These are phyloP conservation scores for Clanis bilineata DNA, from an alignment of 2,888 invertebrate genomes.

Conservation along the genomic window DNA sequence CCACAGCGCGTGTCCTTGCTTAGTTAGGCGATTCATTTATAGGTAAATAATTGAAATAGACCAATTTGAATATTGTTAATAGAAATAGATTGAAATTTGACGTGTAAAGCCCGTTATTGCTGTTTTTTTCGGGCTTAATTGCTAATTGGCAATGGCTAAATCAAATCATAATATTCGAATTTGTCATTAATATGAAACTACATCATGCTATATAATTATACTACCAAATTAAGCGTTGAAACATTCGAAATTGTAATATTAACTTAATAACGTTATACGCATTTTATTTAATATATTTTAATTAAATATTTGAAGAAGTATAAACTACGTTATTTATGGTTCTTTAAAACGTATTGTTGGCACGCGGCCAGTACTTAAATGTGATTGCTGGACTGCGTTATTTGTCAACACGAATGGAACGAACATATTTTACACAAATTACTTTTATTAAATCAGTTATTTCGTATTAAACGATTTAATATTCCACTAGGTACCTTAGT, in stretches of 20 bases:
- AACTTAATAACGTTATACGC: neutral
- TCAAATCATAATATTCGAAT: no score
- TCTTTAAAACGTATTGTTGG: slow-evolving; percentile 11
- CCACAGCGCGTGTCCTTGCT: neutral
- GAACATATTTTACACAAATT: slow-evolving; percentile 12
- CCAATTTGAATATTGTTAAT: neutral
- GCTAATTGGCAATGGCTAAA: no score
- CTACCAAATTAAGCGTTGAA: no score
- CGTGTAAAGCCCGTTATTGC: no score
- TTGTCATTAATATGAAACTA: no score
- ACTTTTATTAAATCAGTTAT: slow-evolving; percentile 1
- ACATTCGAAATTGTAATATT: no score
- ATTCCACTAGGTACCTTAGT: neutral
- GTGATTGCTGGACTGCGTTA: slow-evolving; percentile 11
- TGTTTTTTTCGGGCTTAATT: no score
- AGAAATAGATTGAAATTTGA: no score
- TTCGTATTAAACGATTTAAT: neutral
- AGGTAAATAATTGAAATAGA: neutral
- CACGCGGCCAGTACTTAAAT: slow-evolving; percentile 10
- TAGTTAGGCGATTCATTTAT: neutral
- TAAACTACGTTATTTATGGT: neutral
- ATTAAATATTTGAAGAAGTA: neutral
- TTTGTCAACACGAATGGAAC: slow-evolving; percentile 11
- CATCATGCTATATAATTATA: no score
- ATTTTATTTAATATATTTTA: neutral